These are phyloP conservation scores for Arctocebus calabarensis DNA, from an alignment of 2,797 vertebrate species.

Conservation along the genomic window DNA sequence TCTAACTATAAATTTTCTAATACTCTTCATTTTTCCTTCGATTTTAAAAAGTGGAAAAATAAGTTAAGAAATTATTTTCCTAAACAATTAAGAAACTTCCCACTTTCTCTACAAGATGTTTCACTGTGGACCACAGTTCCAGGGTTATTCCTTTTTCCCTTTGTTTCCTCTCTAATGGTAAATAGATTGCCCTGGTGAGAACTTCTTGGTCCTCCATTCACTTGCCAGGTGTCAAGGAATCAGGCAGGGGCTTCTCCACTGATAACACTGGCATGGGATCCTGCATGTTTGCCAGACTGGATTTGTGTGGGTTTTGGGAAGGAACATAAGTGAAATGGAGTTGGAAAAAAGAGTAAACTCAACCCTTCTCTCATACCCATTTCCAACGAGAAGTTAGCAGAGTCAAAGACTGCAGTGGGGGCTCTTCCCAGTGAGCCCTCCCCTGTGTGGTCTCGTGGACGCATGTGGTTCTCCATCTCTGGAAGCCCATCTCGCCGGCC, in stretches of 20 bases:
- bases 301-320: not conserved
- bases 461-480: not conserved
- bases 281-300: not conserved
- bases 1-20: slow-evolving; percentile 17
- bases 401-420: not conserved
- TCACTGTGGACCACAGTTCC: not conserved
- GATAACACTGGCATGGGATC: too few species aligned
- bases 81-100: not conserved
- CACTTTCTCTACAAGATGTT: not conserved
- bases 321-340: not conserved
- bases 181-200: not conserved
- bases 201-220: not conserved
- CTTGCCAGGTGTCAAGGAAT: not conserved
- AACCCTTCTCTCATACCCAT: not conserved
- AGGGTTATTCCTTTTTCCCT: not conserved
- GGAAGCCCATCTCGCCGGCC: not conserved
- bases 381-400: not conserved
- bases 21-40: not conserved
- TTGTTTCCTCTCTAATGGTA: not conserved
- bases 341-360: not conserved
- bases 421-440: not conserved
- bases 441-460: not conserved
- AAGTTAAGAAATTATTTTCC: not conserved
- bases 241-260: not conserved
- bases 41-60: slow-evolving; percentile 5